Conservation (phyloP, 2,888 invertebrate genomes). For the Coleophora flavipennella region DNA sequence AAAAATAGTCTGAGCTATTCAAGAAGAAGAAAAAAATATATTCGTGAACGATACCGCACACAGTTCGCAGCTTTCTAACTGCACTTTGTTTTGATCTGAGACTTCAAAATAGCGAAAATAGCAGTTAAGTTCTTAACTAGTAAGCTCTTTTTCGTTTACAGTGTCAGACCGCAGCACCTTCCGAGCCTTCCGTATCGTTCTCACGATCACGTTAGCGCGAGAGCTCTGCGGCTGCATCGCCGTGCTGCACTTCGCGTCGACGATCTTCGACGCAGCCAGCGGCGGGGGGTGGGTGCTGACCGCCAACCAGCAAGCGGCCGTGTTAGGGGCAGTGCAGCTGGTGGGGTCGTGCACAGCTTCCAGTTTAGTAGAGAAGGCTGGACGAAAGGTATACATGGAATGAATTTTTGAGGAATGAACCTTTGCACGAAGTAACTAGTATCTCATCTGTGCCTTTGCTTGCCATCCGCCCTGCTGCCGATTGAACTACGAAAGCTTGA, state of each 20-base stretch:
- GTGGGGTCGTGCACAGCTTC: conserved; percentile 57
- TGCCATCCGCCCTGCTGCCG: too few species aligned
- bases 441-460: too few species aligned
- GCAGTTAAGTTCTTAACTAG: too few species aligned
- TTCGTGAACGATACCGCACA: too few species aligned
- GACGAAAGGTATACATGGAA: conserved; percentile 45
- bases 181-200: conserved; percentile 70
- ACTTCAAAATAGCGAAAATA: too few species aligned
- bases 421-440: too few species aligned
- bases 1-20: too few species aligned
- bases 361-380: conserved; percentile 50
- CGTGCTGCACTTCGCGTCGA: conserved; percentile 58
- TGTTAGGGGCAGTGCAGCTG: conserved; percentile 51
- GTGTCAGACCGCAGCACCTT: conserved; percentile 52
- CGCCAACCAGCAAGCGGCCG: conserved; percentile 54
- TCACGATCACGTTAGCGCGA: conserved; percentile 52
- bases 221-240: conserved; percentile 63
- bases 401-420: too few species aligned
- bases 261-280: conserved; percentile 56
- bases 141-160: conserved; percentile 15
- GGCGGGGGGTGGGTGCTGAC: conserved; percentile 38
- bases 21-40: too few species aligned
- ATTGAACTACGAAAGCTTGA: too few species aligned
- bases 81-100: too few species aligned
- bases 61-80: too few species aligned